Evolutionary conservation across 53 echinoderm and acorn worm genomes (phyloP).

Genomic region (Mesocentrotus franciscanus): DNA sequence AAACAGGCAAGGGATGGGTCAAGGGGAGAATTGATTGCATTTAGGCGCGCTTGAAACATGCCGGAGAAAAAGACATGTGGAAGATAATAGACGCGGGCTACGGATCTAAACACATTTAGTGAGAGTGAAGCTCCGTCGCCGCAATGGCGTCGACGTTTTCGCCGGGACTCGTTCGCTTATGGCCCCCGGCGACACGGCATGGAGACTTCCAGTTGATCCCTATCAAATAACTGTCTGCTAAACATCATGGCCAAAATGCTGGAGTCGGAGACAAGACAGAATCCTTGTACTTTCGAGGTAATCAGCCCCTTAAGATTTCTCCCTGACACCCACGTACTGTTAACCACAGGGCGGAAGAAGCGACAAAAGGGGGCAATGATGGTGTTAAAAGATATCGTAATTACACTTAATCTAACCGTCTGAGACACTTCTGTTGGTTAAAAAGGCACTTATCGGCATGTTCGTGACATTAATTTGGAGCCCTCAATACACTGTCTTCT

Average conservation of each 20-base stretch:
- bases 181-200: slow-evolving; percentile 65
- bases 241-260: slow-evolving; percentile 9
- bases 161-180: slow-evolving; percentile 46
- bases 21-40: slow-evolving; percentile 60
- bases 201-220: slow-evolving; percentile 56
- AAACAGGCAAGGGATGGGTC: slow-evolving; percentile 59
- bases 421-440: slow-evolving; percentile 41
- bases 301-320: slow-evolving; percentile 22
- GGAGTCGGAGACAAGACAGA: slow-evolving; percentile 33
- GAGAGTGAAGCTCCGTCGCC: slow-evolving; percentile 49
- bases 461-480: slow-evolving; percentile 43
- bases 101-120: slow-evolving; percentile 40
- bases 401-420: slow-evolving; percentile 51
- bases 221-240: slow-evolving; percentile 63
- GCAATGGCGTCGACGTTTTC: slow-evolving; percentile 35
- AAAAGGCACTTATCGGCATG: slow-evolving; percentile 29
- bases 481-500: not conserved
- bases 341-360: slow-evolving; percentile 44
- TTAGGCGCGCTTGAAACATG: slow-evolving; percentile 53
- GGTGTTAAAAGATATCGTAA: slow-evolving; percentile 53
- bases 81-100: slow-evolving; percentile 50
- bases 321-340: not conserved
- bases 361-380: slow-evolving; percentile 37
- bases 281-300: slow-evolving; percentile 57
- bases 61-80: slow-evolving; percentile 37